Evolutionary conservation across 1,140 invertebrate species (phyloP), one percentile per base, ranked within the genome.

Genomic region (Holotrichia oblita): DNA sequence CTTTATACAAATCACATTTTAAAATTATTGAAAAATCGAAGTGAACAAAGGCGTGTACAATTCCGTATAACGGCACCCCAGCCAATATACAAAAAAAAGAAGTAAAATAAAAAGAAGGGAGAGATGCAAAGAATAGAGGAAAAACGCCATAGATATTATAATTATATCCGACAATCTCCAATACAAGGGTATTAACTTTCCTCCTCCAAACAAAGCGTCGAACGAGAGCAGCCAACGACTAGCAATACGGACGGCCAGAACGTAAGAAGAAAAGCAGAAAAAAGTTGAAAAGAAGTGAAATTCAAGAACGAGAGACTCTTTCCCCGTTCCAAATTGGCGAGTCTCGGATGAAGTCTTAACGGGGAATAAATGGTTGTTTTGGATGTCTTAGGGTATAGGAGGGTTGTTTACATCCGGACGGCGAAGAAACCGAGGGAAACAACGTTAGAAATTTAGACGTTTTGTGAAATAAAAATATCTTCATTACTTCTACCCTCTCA

Each of bases 361-460:
- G 73, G 77, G 72, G 69, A 78, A 78, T 78, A 78, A 78, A 78
- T 78, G 77, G 77, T 73, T 78, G 64, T 78, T 78, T 78, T 78
- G 42, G 77, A 78, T 44, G 72, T 78, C 77, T 78, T 78, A 74
- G 77, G 77, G 61, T 69, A 55, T n/a, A 69, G 77, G 77, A 78
- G 77, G 77, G 77, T 78, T 78, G 77, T 78, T 78, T 78, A 78
- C 77, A 78, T 78, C 77, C 61, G 77, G 77, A 78, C 69, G 64
- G 77, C 61, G 61, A 24, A 78, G 69, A 78, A 55, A 61, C 77
- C 72, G 34, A 78, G 77, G 77, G 77, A 78, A 78, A 78, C 77
- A 78, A 78, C 77, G 77, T 78, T 78, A 78, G 77, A 78, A 78
- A 78, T 78, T 78, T 78, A 78, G 77, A 78, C 77, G 69, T 34